Evolutionary conservation across 2,113 vertebrate genomes (phyloP), one percentile per base, ranked within the genome.

Genomic region (Fulica atra): DNA sequence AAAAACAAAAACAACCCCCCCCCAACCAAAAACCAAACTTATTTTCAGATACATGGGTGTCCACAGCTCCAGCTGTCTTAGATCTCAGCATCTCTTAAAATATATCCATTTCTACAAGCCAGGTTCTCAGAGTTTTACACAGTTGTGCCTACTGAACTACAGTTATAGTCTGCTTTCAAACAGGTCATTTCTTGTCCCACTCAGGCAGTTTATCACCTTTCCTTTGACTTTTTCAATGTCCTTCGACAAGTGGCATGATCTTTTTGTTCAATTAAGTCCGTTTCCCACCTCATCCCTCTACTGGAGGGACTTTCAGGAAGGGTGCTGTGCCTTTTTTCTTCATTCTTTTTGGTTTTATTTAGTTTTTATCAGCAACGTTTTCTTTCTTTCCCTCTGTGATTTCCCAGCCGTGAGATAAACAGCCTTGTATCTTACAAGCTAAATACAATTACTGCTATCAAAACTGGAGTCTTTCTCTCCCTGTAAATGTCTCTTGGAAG

Each of bases 381-480:
- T 94, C 89, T 96, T 94, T 96, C 59, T 93, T 72, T 84, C 85
- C 77, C 86, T 93, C 60, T 93, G 93, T 96, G 97, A 97, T 98
- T 98, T 98, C 92, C 91, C 59, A 96, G 93, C 73, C 31, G 2
- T 65, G 88, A 98, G 98, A 98, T 98, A 98, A 98, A 98, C 98
- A 98, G 96, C 95, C 93, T 96, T 97, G 96, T 97, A 97, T 96
- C 98, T 97, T 98, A 97, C 97, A 98, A 98, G 97, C 98, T 98
- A 98, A 98, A 98, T 98, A 98, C 98, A 98, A 98, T 98, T 98
- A 98, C 97, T 95, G 56, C 96, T 98, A 98, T 99, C 98, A 98
- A 98, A 98, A 97, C 97, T 95, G 91, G 89, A 96, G 98, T 96
- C 97, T 98, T 97, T 97, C 95, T 97, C 95, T 96, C 92, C 97